Base-by-base conservation (phyloP, 1,140 invertebrate species). In the Oedothorax gibbosus region DNA sequence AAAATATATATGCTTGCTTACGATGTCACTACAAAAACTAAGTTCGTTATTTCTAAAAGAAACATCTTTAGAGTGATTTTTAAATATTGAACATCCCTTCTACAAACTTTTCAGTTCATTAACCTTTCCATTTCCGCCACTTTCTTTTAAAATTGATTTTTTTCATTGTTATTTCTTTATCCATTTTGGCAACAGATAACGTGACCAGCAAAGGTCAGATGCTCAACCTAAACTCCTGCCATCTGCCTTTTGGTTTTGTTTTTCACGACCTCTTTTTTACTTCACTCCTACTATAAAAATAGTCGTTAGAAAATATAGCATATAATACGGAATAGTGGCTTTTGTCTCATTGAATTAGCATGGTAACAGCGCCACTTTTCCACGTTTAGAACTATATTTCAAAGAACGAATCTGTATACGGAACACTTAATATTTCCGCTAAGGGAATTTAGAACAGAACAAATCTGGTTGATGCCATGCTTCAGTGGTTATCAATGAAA, bases 111-210 rank as follows among this genome's bases (percentile, higher is more conserved):
- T n/a, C 8, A 53, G 69, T 71, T 15, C 69, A 6, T 71, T 54
- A 71, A 51, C 69, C 69, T 54, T 20, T 53, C 15, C 20, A 6
- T 18, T 51, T 53, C 21, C 20, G 21, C 35, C 51, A 71, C 69
- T 71, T 71, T 71, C 69, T 71, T 71, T 15, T 14, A 54, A 35
- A 71, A 71, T 53, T 51, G 49, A 71, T 71, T 71, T 51, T 69
- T 49, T 51, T 71, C 15, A 11, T 57, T 57, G 10, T 35, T 1
- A 35, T 35, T 35, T 35, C 5, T 35, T 35, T 35, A 35, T 35
- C 35, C 35, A 35, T 35, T 35, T 35, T 35, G 35, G 35, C 35
- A 35, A 35, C 35, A 35, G 35, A 35, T 35, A 35, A 35, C 35
- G 35, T 35, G 35, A 35, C 35, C 35, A 35, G 35, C 35, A 35